Evolutionary conservation across 2,113 vertebrate species (phyloP), one percentile per base, ranked within the genome.

Genomic region (Chaetodon auriga): DNA sequence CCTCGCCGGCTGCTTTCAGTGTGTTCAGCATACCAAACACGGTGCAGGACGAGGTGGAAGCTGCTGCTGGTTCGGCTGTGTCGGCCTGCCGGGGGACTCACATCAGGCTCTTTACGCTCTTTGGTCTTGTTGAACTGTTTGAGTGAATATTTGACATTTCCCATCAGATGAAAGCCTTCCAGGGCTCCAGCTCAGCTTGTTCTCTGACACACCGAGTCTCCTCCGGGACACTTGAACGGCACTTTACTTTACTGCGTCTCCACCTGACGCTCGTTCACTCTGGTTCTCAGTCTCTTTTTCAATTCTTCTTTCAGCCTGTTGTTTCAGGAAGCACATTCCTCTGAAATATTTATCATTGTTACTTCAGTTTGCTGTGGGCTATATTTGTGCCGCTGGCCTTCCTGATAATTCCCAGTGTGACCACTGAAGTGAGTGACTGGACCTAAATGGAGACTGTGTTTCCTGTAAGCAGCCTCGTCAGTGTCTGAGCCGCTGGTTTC

Each of bases 111-210:
- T 79, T 86, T 76, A 58, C 38, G 21, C 16, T 79, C 58, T 76
- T 76, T 81, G 83, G 62, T 68, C 77, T 61, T 51, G 68, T 25
- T 81, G 70, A 83, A 80, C 61, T 48, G 10, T 82, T 66, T 43
- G 63, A 75, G 12, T 70, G 76, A 81, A 68, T 84, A 70, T 85
- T 83, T 90, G 85, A 88, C 81, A 85, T 90, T 89, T 86, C 57
- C 76, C 48, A 43, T 58, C 66, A 68, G 53, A 79, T 77, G 41
- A 87, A 85, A 83, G 49, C 69, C 76, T 73, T 86, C 43, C 57
- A 75, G 57, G n/a, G 51, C 21, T 84, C 18, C 68, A 49, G 77
- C 72, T 79, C 51, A 19, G 58, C 62, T 60, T 60, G 69, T 62
- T 75, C 35, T 60, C 74, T 65, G 71, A 80, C 80, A 66, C 62